Conservation (phyloP, 2,113 vertebrate species). For the Neodontobutis hainanensis region DNA sequence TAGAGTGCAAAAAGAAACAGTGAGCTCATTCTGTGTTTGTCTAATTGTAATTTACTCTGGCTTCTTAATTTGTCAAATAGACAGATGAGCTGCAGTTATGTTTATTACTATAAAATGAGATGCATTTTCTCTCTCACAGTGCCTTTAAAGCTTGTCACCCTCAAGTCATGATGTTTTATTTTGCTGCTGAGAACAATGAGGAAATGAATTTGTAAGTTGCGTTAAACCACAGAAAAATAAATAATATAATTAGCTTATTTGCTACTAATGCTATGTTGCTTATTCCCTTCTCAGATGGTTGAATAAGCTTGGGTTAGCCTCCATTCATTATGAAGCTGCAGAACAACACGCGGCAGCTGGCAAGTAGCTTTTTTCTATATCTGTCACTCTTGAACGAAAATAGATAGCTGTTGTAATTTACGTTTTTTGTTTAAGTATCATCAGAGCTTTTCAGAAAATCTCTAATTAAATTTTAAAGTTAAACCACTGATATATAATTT, state of each 20-base stretch:
- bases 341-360: slow-evolving; percentile 59
- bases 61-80: too few species aligned
- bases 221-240: not conserved
- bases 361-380: slow-evolving; percentile 34
- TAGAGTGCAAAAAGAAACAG: slow-evolving; percentile 98
- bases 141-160: slow-evolving; percentile 96
- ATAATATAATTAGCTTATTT: not conserved
- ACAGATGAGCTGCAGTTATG: not conserved
- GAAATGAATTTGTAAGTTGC: slow-evolving; percentile 93
- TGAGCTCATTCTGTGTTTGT: slow-evolving; percentile 72
- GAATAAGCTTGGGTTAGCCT: slow-evolving; percentile 91
- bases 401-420: too few species aligned
- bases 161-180: slow-evolving; percentile 95
- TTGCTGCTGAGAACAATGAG: slow-evolving; percentile 91
- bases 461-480: too few species aligned
- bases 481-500: too few species aligned
- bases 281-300: slow-evolving; percentile 83
- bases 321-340: slow-evolving; percentile 79
- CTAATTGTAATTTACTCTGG: not conserved
- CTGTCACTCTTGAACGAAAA: not conserved
- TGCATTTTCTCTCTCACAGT: slow-evolving; percentile 66
- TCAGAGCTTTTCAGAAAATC: too few species aligned
- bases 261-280: not conserved
- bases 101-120: not conserved
- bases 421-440: too few species aligned